These are phyloP conservation scores for Chondrilla cf. caribensis DNA, from an alignment of 37 sponge, comb jelly and placozoan species.

Conservation along the genomic window DNA sequence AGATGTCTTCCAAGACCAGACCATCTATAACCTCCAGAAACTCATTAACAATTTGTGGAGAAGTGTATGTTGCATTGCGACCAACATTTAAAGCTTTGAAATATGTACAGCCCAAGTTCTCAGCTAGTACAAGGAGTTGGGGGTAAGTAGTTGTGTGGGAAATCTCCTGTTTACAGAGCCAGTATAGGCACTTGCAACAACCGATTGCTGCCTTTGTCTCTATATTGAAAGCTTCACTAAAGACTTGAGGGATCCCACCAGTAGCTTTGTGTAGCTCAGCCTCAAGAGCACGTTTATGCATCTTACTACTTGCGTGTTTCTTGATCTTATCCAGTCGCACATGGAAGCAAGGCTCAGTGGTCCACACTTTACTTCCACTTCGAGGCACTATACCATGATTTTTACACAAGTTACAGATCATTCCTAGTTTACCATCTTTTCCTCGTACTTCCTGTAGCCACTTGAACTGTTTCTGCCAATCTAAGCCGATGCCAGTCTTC, in stretches of 20 bases:
- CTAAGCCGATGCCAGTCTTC: conserved; percentile 12
- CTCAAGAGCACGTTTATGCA: background rate
- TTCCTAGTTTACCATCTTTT: conserved; percentile 10
- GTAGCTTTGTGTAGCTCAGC: background rate
- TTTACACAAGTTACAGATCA: conserved; percentile 1
- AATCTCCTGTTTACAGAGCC: conserved; percentile 53
- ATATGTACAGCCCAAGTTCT: conserved; percentile 36
- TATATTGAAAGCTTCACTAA: conserved; percentile 8
- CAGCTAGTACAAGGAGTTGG: conserved; percentile 10
- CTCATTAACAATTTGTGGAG: conserved; percentile 28
- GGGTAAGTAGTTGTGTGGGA: conserved; percentile 44
- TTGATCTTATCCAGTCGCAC: background rate
- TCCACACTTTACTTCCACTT: conserved; percentile 14
- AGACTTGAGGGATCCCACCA: conserved; percentile 27
- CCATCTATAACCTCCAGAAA: background rate
- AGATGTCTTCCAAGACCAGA: background rate
- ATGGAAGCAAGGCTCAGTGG: conserved; percentile 6
- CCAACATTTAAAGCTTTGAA: conserved; percentile 23
- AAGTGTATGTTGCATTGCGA: conserved; percentile 43
- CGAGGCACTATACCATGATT: conserved; percentile 12
- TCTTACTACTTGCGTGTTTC: background rate
- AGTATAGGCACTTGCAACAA: conserved; percentile 46
- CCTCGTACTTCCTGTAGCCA: conserved; percentile 8
- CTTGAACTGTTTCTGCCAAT: conserved; percentile 1
- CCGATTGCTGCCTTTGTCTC: conserved; percentile 38